These are phyloP conservation scores for Drosophila merina DNA, from an alignment of 2,888 invertebrate species.

Conservation along the genomic window DNA sequence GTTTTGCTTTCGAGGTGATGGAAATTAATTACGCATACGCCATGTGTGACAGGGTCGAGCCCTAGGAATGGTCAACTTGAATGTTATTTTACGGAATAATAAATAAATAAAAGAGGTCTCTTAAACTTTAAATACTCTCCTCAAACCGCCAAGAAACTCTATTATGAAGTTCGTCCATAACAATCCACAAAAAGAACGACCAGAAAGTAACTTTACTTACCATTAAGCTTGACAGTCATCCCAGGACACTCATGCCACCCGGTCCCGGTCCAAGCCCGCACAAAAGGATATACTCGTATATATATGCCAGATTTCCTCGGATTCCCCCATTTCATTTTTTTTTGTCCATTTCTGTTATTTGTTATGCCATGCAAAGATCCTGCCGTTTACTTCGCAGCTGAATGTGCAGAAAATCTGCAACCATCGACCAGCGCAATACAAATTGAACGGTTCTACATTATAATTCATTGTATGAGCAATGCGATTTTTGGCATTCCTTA, in stretches of 20 bases:
- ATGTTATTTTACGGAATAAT: neutral
- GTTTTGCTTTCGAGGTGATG: constrained; percentile 47
- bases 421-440: constrained; percentile 50
- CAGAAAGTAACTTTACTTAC: constrained; percentile 25
- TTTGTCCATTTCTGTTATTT: neutral
- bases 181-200: neutral
- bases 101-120: neutral
- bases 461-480: constrained; percentile 68
- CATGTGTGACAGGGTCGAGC: constrained; percentile 35
- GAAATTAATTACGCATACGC: constrained; percentile 61
- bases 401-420: constrained; percentile 10
- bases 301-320: constrained; percentile 10
- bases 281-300: neutral
- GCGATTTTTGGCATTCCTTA: constrained; percentile 54
- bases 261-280: neutral
- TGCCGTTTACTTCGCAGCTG: neutral
- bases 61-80: constrained; percentile 4
- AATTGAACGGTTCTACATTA: constrained; percentile 64
- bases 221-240: constrained; percentile 26
- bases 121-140: neutral
- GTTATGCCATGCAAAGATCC: constrained; percentile 48
- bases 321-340: neutral
- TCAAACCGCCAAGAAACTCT: neutral
- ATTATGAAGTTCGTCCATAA: neutral
- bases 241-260: constrained; percentile 4